These are phyloP conservation scores for Forbesichthys papilliferus DNA, from an alignment of 2,113 vertebrate genomes.

Conservation along the genomic window DNA sequence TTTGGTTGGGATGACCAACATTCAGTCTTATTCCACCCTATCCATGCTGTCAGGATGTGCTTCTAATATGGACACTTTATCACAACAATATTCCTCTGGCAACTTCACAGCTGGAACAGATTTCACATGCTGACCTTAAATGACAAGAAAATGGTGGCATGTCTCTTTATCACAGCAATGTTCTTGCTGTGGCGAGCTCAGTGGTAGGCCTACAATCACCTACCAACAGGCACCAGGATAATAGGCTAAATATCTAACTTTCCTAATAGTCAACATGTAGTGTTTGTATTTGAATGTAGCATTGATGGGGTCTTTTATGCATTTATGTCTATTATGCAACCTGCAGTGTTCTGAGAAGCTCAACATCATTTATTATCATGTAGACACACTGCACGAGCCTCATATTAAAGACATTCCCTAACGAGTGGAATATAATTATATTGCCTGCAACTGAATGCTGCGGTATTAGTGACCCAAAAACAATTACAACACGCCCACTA, in stretches of 20 bases:
- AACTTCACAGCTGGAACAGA: conserved; percentile 48
- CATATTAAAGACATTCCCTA: conserved; percentile 58
- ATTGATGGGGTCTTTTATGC: conserved; percentile 25
- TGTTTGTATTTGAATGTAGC: conserved; percentile 22
- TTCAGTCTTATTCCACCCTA: conserved; percentile 5
- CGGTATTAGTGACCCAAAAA: conserved; percentile 64
- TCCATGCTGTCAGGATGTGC: conserved; percentile 42
- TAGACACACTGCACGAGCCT: conserved; percentile 42
- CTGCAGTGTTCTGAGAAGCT: conserved; percentile 41
- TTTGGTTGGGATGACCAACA: no score
- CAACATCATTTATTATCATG: conserved; percentile 45
- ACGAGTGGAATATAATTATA: conserved; percentile 63
- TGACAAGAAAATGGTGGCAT: conserved; percentile 28
- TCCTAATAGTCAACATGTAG: conserved; percentile 12
- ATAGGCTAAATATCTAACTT: conserved; percentile 25
- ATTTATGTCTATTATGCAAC: conserved; percentile 28
- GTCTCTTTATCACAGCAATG: conserved; percentile 25
- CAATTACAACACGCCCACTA: conserved; percentile 56
- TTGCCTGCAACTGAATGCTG: conserved; percentile 18
- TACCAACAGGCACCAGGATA: conserved; percentile 2
- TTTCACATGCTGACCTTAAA: conserved; percentile 31
- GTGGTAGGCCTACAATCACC: conserved; percentile 6
- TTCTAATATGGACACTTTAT: conserved; percentile 57
- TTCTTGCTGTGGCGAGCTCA: conserved; percentile 22
- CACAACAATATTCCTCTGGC: conserved; percentile 42